Conservation (phyloP, 2,113 vertebrate genomes). For the Condylura cristata region DNA sequence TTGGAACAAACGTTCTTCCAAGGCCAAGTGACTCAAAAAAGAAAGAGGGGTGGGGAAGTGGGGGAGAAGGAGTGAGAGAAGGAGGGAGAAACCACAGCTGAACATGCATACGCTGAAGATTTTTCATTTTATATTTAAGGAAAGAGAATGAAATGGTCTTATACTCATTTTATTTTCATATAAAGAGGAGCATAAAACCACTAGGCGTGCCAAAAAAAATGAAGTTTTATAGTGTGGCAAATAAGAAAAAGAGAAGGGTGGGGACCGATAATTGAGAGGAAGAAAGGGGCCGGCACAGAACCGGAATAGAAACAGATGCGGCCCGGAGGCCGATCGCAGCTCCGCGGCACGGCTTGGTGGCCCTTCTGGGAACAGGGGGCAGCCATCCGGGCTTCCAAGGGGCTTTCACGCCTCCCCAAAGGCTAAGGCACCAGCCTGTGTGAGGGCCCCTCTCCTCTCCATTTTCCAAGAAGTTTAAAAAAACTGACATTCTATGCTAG, state of each 20-base stretch:
- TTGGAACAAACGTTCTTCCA: neutral
- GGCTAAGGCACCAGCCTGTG: neutral
- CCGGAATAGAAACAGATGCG: neutral
- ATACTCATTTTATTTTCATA: neutral
- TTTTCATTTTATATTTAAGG: neutral
- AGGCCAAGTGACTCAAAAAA: neutral
- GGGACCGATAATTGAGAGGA: neutral
- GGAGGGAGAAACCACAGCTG: neutral
- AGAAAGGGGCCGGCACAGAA: neutral
- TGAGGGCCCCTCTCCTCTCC: neutral
- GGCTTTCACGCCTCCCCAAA: neutral
- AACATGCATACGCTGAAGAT: neutral
- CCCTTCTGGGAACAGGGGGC: neutral
- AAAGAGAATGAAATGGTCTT: neutral
- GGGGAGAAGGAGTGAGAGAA: neutral
- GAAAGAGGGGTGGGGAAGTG: neutral
- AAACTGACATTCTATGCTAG: neutral
- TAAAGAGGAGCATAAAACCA: slow-evolving; percentile 29
- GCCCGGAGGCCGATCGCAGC: no score
- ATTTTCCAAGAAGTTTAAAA: neutral
- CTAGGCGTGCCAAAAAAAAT: neutral
- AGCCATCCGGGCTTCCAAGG: neutral
- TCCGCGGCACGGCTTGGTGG: accelerated
- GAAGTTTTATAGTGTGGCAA: neutral
- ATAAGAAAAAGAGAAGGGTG: slow-evolving; percentile 18